Base-by-base conservation (phyloP, 2,113 vertebrate genomes). In the Potamarius usumacintae region DNA sequence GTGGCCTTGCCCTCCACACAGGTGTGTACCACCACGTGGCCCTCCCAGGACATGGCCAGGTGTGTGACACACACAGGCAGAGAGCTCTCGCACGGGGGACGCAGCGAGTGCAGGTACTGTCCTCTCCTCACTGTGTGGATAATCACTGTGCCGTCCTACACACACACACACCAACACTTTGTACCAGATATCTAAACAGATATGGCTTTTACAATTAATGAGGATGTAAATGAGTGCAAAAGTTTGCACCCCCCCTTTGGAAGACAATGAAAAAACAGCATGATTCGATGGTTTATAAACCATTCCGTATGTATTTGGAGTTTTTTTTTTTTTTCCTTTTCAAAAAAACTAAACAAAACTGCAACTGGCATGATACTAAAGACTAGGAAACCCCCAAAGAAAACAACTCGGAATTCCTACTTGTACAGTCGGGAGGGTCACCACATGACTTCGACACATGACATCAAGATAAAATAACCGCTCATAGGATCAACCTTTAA, bases 1-100 rank as follows among this genome's bases (percentile, higher is more conserved):
- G 96, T 96, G 42, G 97, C 95, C 88, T 98, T 99, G 92, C 96
- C 97, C 93, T 98, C 97, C 82, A 96, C 87, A 76, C 96, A 97
- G 89, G 97, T 98, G 91, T 98, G 96, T 65, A 99, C 94, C 62
- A 99, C 95, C 85, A 97, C 93, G 90, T 98, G 97, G 83, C 98
- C 97, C 94, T 99, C 98, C 96, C 95, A 98, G 79, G 98, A 99
- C 87, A 99, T 86, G 52, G 97, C 96, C 92, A 99, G 93, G 86
- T 96, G 97, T 53, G 96, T 96, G 94, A 99, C 93, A 58, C 96
- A 96, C 71, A 97, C 92, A 11, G 96, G 94, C 81, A 98, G 95
- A 2, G 97, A 96, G 91, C 97, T 98, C 90, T 98, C 97, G 88
- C 95, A 97, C 0, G 97, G 97, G 0, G 98, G 98, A 0, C 95